Percentiles rank a stretch among this genome's conserved stretches.
Conservation (phyloP, 2,797 vertebrate species). For the Syndactyla subalaris region DNA sequence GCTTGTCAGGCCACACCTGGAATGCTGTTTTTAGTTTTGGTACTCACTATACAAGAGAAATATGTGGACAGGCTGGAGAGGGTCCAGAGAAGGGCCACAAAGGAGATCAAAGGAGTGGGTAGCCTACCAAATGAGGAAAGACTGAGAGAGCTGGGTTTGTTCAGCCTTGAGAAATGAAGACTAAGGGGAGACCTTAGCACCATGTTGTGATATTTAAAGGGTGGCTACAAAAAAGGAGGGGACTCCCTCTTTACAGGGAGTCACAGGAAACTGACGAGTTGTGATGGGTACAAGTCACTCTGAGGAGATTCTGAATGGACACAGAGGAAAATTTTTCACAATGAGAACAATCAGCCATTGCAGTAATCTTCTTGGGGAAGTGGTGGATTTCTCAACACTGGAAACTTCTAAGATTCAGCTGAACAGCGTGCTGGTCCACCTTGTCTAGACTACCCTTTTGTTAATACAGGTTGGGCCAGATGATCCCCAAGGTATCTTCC, state of each 20-base stretch:
- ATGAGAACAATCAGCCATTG: background rate
- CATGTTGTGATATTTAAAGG: background rate
- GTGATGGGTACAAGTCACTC: background rate
- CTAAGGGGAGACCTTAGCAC: background rate
- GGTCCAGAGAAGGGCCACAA: background rate
- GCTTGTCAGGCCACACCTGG: background rate
- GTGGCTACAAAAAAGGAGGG: background rate
- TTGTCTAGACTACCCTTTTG: background rate
- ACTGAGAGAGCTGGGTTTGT: background rate
- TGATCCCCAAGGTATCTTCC: background rate
- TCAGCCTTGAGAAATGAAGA: background rate
- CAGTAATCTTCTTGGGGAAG: background rate
- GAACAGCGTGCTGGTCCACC: background rate
- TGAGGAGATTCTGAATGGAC: background rate
- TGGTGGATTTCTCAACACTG: background rate
- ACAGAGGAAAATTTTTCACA: background rate
- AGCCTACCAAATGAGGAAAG: background rate
- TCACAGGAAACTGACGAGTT: background rate
- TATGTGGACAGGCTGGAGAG: background rate
- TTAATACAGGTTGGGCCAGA: background rate
- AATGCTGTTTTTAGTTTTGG: background rate
- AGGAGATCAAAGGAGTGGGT: background rate
- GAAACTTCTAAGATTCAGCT: background rate
- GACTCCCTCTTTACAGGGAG: background rate
- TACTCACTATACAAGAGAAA: background rate